Percentiles rank a stretch among this genome's conserved stretches.
These are phyloP conservation scores for Ecliptopera silaceata DNA, from an alignment of 2,888 invertebrate genomes.

Conservation along the genomic window DNA sequence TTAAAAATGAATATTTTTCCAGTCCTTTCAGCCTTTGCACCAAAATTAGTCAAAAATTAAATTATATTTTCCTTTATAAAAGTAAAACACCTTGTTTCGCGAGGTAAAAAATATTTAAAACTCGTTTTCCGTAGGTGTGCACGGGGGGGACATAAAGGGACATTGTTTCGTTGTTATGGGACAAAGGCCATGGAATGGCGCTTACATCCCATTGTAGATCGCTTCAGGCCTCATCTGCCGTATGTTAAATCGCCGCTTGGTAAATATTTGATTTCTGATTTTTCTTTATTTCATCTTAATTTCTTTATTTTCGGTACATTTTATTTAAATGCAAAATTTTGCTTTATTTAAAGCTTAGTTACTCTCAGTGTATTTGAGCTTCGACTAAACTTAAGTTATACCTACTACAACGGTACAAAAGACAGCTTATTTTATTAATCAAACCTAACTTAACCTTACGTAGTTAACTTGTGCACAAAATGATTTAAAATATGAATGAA, in stretches of 20 bases:
- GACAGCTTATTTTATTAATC: too few species aligned
- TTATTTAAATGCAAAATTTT: too few species aligned
- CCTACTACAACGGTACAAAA: too few species aligned
- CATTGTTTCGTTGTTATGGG: conserved; percentile 36
- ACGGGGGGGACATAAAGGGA: conserved; percentile 32
- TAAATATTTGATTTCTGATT: conserved; percentile 12
- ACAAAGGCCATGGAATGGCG: conserved; percentile 30
- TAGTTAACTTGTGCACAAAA: too few species aligned
- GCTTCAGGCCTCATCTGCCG: conserved; percentile 18
- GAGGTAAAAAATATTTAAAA: conserved; percentile 40
- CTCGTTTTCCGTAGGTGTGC: conserved; percentile 38
- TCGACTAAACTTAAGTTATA: too few species aligned
- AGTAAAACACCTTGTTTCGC: conserved; percentile 11
- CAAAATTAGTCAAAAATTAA: conserved; percentile 9
- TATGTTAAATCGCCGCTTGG: conserved; percentile 10
- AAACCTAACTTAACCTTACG: too few species aligned
- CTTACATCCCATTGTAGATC: conserved; percentile 28
- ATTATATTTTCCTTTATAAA: conserved; percentile 7
- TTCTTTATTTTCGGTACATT: not conserved
- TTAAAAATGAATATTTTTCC: not conserved
- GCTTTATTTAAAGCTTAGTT: too few species aligned
- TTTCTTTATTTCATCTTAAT: not conserved
- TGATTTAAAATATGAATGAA: too few species aligned
- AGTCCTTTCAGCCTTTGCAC: not conserved
- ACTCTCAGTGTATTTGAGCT: too few species aligned